Base-by-base conservation (phyloP, 1,140 invertebrate genomes). In the Polypedilum pembai region DNA sequence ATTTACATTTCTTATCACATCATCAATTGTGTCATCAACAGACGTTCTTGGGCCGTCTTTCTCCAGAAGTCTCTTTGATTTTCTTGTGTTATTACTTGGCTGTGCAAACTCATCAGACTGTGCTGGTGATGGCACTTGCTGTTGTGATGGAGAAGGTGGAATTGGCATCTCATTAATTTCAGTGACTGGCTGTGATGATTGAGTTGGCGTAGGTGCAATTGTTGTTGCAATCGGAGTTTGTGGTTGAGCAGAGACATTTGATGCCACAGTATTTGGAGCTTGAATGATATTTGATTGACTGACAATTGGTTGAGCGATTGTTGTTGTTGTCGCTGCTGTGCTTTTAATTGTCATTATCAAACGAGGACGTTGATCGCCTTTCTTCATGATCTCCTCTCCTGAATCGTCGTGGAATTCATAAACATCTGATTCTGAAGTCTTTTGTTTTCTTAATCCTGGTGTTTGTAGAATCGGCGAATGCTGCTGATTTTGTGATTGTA, bases 321-420 rank as follows among this genome's bases (percentile, higher is more conserved):
- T 73, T n/a, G 73, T 15, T 75, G 77, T 76, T 45, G 41, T 33
- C 8, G 74, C 40, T 7, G 18, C 83, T 1, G 90, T 89, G 74
- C 89, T 90, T 82, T 93, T 93, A 65, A 93, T 93, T 0, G 91
- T 93, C 1, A 93, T 83, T 75, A 93, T 92, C 3, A 93, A 82
- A 56, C 91, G 84, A 0, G 91, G 92, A 66, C 91, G 83, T 74
- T 86, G 83, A 80, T 88, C 87, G 73, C 78, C 77, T 24, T 81
- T 79, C 69, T 82, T 79, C 1, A 84, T 82, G 20, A 86, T 84
- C 76, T 90, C 88, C 78, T 93, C 91, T 73, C 91, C 90, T 33
- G 90, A 91, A 79, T 93, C 92, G 78, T 94, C 92, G 77, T 91
- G 89, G 79, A 93, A 94, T 79, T 94, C 92, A 77, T 94, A 94